Evolutionary conservation across 2,888 invertebrate genomes (phyloP), one percentile per base, ranked within the genome.

Genomic region (Electrophaes corylata): DNA sequence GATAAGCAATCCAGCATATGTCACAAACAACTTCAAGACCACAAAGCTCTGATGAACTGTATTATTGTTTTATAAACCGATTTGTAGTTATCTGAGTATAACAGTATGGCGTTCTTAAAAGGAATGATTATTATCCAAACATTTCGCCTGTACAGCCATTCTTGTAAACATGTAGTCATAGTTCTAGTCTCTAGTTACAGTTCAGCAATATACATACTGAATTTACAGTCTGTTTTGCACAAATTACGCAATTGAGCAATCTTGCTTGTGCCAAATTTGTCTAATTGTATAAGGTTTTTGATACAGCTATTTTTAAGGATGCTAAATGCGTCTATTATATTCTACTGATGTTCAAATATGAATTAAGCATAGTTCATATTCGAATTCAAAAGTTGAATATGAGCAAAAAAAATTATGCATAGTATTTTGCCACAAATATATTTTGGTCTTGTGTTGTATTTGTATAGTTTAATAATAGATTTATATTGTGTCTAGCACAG

Each of bases 161-260:
- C 12, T 44, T 41, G 44, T 18, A 43, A 50, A 52, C 46, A 45
- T 20, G n/a, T 55, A 62, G 62, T 62, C 62, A 56, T 58, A 62
- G 52, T 45, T 62, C 62, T 62, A 62, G 62, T 62, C 62, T 47
- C 31, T 46, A 50, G 37, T 35, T 41, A 57, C 57, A 54, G 50
- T 44, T 43, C 39, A 51, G 39, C 29, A 41, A 18, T n/a, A 31
- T 31, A 53, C 49, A 45, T 56, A 49, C 49, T 31, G 47, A 51
- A 23, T 20, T 33, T 39, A 12, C 14, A 40, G 20, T 33, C 5
- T 3, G 14, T 47, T 51, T 46, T 54, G 59, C 54, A 55, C 50
- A 55, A 55, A 16, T 18, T 45, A 49, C 12, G 54, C 54, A 46
- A 47, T 46, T 47, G 26, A 52, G 46, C 35, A 41, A 50, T 54